Percentiles rank a stretch among this genome's conserved stretches.
Evolutionary conservation across 2,888 invertebrate species (phyloP).

Genomic region (Caradrina clavipalpis): DNA sequence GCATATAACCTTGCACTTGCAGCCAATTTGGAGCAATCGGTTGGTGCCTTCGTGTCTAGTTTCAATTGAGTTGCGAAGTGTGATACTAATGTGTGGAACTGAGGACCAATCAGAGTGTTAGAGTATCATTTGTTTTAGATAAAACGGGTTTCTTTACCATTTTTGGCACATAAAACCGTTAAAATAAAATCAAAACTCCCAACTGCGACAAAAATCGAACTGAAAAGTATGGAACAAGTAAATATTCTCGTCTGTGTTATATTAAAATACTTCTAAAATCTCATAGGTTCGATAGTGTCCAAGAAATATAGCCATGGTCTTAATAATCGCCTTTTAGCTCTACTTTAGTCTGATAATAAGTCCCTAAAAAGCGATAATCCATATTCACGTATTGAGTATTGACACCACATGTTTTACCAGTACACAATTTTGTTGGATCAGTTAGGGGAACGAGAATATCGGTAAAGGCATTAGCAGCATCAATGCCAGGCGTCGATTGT

Average conservation of each 20-base stretch:
- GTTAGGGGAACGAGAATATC: slow-evolving; percentile 11
- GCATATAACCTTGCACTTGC: slow-evolving; percentile 57
- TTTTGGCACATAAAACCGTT: background rate
- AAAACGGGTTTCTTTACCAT: background rate
- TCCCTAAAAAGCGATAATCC: background rate
- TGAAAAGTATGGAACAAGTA: too few relatives aligned
- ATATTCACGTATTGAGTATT: background rate
- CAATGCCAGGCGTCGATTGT: slow-evolving; percentile 15
- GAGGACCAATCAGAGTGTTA: slow-evolving; percentile 9
- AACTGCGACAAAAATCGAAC: too few relatives aligned
- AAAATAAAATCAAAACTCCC: background rate
- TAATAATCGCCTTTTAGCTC: background rate
- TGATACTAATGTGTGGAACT: slow-evolving; percentile 14
- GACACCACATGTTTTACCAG: background rate
- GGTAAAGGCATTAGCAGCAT: slow-evolving; percentile 30
- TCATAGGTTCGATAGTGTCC: too few relatives aligned
- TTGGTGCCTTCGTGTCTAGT: slow-evolving; percentile 40
- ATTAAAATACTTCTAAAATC: too few relatives aligned
- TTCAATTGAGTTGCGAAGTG: slow-evolving; percentile 35
- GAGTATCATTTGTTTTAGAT: background rate
- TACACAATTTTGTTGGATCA: background rate
- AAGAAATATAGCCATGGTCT: background rate
- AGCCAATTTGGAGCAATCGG: slow-evolving; percentile 35
- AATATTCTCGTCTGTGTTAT: too few relatives aligned
- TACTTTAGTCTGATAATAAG: background rate